phyloP scores from a whole-genome alignment of 2,888 invertebrate species.

The Diachrysia chrysitis region DNA sequence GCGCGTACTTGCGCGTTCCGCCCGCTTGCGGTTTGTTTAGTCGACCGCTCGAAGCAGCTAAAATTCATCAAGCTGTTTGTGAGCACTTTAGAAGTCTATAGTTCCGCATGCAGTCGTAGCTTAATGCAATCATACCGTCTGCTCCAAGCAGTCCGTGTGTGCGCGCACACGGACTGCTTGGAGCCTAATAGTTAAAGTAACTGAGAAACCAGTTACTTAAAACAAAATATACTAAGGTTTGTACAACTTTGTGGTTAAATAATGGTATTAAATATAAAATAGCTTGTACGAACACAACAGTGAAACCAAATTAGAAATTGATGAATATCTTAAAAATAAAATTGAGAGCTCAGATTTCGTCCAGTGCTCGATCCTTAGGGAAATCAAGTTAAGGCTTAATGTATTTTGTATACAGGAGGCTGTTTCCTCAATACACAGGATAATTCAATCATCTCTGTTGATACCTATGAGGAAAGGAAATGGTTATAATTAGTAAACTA shows the following conservation, averaged over 20 bases:
- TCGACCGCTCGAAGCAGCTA: too few relatives aligned
- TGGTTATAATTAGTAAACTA: neutral
- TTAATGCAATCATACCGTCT: too few relatives aligned
- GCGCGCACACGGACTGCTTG: too few relatives aligned
- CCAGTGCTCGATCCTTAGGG: neutral
- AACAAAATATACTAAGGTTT: neutral
- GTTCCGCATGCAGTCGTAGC: too few relatives aligned
- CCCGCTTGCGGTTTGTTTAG: too few relatives aligned
- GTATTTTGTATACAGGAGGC: neutral
- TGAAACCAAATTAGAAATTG: neutral
- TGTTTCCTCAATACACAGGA: neutral
- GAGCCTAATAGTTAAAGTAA: too few relatives aligned
- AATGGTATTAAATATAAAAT: neutral
- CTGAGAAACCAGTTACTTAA: neutral
- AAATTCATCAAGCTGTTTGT: too few relatives aligned
- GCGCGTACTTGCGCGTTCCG: too few relatives aligned
- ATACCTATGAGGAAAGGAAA: neutral
- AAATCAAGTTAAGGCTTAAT: slow-evolving; percentile 7
- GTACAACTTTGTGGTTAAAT: neutral
- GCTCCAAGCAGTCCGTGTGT: too few relatives aligned
- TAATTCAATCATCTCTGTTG: neutral
- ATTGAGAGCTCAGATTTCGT: neutral
- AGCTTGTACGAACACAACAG: neutral
- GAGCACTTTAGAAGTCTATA: too few relatives aligned
- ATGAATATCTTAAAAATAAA: slow-evolving; percentile 7